Conservation (phyloP, 2,797 vertebrate genomes). For the Pipistrellus nathusii region DNA sequence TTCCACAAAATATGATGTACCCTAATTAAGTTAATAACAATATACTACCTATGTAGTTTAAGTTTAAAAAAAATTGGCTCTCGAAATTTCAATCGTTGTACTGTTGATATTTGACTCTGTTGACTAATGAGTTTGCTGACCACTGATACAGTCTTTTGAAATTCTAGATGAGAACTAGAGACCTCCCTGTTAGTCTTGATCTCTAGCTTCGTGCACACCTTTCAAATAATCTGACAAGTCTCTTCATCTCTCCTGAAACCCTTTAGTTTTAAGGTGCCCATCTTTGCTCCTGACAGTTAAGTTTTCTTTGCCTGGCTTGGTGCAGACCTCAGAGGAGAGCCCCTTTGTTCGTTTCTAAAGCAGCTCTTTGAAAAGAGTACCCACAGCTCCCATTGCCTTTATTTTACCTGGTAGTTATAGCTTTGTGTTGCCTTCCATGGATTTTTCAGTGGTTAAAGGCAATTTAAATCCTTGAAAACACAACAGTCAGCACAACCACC, state of each 20-base stretch:
- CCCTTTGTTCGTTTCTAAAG: constrained; percentile 47
- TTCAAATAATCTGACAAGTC: neutral
- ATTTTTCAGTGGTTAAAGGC: neutral
- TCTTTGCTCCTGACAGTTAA: constrained; percentile 16
- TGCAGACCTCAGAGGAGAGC: neutral
- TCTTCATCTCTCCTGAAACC: constrained; percentile 10
- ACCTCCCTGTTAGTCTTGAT: neutral
- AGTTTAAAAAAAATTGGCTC: no score
- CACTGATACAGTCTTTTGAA: neutral
- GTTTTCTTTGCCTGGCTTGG: neutral
- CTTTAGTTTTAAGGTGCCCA: constrained; percentile 31
- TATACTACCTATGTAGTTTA: no score
- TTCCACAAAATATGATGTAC: no score
- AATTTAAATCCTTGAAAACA: neutral
- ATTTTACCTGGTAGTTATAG: neutral
- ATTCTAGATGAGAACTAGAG: neutral
- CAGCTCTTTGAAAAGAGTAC: constrained; percentile 42
- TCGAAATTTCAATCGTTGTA: no score
- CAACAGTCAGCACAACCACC: neutral
- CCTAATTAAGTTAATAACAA: no score
- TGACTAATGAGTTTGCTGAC: no score
- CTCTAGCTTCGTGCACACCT: constrained; percentile 32
- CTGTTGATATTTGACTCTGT: no score
- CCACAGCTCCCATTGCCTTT: neutral
- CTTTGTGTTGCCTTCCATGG: neutral